phyloP scores from a whole-genome alignment of 2,113 vertebrate species.

The Hippocampus guttulatus region DNA sequence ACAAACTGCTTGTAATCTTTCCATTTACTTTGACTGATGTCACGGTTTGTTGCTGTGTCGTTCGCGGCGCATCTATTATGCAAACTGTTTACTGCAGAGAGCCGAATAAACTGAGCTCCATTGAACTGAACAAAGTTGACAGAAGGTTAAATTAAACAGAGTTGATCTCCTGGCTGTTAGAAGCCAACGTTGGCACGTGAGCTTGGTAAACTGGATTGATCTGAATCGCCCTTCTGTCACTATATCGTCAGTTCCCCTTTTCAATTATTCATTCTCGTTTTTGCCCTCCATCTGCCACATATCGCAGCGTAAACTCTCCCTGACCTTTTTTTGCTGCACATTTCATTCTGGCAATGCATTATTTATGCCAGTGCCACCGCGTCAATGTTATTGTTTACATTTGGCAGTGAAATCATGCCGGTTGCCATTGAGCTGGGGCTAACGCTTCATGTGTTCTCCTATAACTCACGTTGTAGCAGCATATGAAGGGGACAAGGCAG shows the following conservation, averaged over 20 bases:
- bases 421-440: constrained; percentile 20
- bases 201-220: constrained; percentile 48
- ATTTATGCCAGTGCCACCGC: constrained; percentile 53
- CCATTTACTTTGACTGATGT: constrained; percentile 23
- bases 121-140: constrained; percentile 37
- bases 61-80: constrained; percentile 26
- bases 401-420: constrained; percentile 34
- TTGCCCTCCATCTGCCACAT: constrained; percentile 57
- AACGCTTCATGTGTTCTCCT: constrained; percentile 24
- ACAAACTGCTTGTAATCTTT: constrained; percentile 36
- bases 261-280: constrained; percentile 60
- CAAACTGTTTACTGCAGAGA: constrained; percentile 25
- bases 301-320: constrained; percentile 63
- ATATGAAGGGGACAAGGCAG: constrained; percentile 13
- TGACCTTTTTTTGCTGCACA: constrained; percentile 58
- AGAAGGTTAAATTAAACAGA: constrained; percentile 39
- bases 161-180: constrained; percentile 30
- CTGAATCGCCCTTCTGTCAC: constrained; percentile 50
- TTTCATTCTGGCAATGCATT: constrained; percentile 62
- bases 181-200: constrained; percentile 33
- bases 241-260: constrained; percentile 38
- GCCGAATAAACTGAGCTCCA: constrained; percentile 12
- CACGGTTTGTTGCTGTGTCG: constrained; percentile 5
- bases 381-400: constrained; percentile 62
- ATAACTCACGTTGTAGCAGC: constrained; percentile 10